phyloP scores from a whole-genome alignment of 1,140 invertebrate species.

The Steinernema feltiae region DNA sequence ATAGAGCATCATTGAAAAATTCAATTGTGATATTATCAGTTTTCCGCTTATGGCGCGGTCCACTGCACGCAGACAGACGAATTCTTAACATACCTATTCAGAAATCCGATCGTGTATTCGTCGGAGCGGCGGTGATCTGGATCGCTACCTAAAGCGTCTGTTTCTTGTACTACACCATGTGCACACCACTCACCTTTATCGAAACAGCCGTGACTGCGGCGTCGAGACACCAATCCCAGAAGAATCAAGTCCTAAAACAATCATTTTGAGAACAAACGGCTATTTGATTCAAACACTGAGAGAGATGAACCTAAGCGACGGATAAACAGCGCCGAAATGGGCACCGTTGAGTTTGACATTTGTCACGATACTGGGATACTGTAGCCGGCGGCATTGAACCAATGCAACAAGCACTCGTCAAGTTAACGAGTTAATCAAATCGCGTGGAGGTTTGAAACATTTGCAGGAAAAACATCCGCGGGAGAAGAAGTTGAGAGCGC shows the following conservation, averaged over 20 bases:
- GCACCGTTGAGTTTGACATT: too few species aligned
- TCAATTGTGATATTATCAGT: neutral
- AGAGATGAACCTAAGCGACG: too few species aligned
- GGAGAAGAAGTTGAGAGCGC: too few species aligned
- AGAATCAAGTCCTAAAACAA: neutral
- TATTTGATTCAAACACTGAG: too few species aligned
- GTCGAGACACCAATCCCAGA: neutral
- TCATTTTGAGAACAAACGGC: neutral
- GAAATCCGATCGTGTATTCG: neutral
- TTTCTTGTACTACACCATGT: neutral
- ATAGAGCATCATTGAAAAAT: neutral
- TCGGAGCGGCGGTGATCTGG: neutral
- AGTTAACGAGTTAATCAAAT: too few species aligned
- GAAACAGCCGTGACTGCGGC: neutral
- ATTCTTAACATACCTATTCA: constrained; percentile 1
- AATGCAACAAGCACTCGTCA: too few species aligned
- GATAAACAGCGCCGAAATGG: too few species aligned
- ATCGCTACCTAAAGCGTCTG: neutral
- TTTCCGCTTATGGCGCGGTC: neutral
- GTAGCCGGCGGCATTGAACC: too few species aligned
- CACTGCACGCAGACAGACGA: neutral
- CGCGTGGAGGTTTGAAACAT: too few species aligned
- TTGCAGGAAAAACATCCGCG: too few species aligned
- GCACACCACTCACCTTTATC: neutral
- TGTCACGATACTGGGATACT: too few species aligned